Conservation (phyloP, 1,140 invertebrate species). For the Calliphora vicina region DNA sequence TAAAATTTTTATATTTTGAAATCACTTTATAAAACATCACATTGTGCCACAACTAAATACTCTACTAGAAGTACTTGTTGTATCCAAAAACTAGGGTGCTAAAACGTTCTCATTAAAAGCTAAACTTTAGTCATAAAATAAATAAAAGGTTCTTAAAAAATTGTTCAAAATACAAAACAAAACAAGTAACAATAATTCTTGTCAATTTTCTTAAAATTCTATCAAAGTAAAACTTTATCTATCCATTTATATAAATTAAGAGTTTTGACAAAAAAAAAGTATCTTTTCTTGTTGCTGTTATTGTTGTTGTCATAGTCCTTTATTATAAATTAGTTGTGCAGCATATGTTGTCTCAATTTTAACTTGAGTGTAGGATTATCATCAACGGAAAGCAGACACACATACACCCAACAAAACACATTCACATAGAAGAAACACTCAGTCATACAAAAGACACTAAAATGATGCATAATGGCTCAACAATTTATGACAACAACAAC, state of each 20-base stretch:
- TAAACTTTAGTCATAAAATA: too few species aligned
- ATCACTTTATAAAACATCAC: too few species aligned
- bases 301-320: background rate
- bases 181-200: too few species aligned
- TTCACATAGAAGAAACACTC: background rate
- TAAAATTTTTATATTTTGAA: too few species aligned
- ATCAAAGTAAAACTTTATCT: too few species aligned
- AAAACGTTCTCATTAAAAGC: too few species aligned
- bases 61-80: too few species aligned
- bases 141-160: too few species aligned
- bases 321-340: slow-evolving; percentile 30
- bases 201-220: too few species aligned
- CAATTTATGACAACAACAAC: slow-evolving; percentile 33
- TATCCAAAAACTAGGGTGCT: too few species aligned
- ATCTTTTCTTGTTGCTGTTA: background rate
- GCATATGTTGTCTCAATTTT: slow-evolving; percentile 21
- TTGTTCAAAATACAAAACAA: too few species aligned
- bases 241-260: background rate
- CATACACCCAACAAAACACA: background rate
- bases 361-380: background rate
- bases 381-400: background rate
- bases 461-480: slow-evolving; percentile 35
- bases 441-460: slow-evolving; percentile 10
- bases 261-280: background rate
- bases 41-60: too few species aligned